Evolutionary conservation across 2,888 invertebrate species (phyloP).

Genomic region (Acleris holmiana): DNA sequence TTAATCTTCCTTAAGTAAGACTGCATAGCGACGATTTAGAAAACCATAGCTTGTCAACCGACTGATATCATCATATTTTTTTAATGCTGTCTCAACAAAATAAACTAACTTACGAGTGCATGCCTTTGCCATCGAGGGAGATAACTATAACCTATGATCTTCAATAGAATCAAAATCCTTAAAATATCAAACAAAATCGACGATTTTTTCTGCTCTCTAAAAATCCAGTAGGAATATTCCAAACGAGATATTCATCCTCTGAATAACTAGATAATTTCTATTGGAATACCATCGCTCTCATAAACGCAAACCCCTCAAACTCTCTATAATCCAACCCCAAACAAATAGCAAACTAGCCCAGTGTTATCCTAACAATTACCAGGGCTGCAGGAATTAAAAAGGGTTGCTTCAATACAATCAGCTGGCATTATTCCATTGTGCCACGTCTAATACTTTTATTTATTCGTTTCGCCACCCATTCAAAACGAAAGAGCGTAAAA

Average conservation of each 20-base stretch:
- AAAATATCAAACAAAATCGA: neutral
- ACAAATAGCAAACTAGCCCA: constrained; percentile 39
- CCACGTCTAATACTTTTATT: constrained; percentile 44
- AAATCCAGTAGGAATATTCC: neutral
- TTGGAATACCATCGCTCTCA: constrained; percentile 31
- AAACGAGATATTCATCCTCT: constrained; percentile 8
- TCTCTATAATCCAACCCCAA: constrained; percentile 36
- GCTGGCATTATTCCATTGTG: constrained; percentile 43
- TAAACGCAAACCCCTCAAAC: constrained; percentile 23
- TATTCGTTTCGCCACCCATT: constrained; percentile 42
- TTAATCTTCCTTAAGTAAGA: no score
- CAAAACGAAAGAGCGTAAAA: constrained; percentile 5
- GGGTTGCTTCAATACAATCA: constrained; percentile 49
- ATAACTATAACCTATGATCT: no score
- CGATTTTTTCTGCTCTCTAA: neutral
- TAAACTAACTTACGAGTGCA: no score
- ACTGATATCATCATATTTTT: no score
- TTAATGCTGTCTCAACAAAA: no score
- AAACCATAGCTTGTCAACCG: no score
- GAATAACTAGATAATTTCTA: constrained; percentile 34
- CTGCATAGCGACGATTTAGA: no score
- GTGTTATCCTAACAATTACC: constrained; percentile 59
- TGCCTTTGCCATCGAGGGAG: no score
- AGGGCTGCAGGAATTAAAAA: constrained; percentile 50
- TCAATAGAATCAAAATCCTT: neutral